These are phyloP conservation scores for Drosophila sordidula DNA, from an alignment of 2,888 invertebrate species.

Conservation along the genomic window DNA sequence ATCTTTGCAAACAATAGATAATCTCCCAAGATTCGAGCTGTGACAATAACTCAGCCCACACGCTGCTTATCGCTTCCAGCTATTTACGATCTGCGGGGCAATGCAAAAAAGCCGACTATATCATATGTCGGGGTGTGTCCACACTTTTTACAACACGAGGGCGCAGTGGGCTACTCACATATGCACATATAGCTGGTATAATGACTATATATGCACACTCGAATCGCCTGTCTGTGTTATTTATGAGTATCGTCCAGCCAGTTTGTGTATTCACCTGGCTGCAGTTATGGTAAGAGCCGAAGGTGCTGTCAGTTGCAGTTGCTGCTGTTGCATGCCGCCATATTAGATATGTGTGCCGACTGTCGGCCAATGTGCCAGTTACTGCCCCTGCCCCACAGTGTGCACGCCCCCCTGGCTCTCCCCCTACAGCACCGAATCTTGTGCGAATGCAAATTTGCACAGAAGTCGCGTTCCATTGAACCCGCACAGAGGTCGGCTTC, in stretches of 20 bases:
- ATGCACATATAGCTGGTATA: constrained; percentile 21
- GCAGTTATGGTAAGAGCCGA: constrained; percentile 25
- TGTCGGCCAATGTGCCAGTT: constrained; percentile 58
- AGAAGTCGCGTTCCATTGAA: constrained; percentile 49
- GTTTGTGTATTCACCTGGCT: constrained; percentile 32
- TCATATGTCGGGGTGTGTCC: constrained; percentile 37
- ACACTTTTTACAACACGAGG: constrained; percentile 41
- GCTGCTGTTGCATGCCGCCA: constrained; percentile 50
- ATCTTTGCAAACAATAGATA: neutral
- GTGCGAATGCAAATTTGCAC: constrained; percentile 53
- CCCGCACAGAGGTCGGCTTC: constrained; percentile 36
- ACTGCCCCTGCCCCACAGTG: neutral
- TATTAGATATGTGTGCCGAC: constrained; percentile 53
- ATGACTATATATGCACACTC: constrained; percentile 31
- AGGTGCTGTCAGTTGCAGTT: constrained; percentile 42
- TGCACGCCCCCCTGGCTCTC: neutral
- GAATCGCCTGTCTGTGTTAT: constrained; percentile 45
- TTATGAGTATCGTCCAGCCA: constrained; percentile 51
- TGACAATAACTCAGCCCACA: constrained; percentile 16
- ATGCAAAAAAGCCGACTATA: constrained; percentile 28
- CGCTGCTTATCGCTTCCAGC: constrained; percentile 17
- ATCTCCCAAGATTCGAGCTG: constrained; percentile 6
- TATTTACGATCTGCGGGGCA: constrained; percentile 41
- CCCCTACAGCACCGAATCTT: constrained; percentile 25
- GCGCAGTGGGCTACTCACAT: constrained; percentile 20